Evolutionary conservation across 2,113 vertebrate genomes (phyloP), one percentile per base, ranked within the genome.

Genomic region (Ceuthmochares aereus): DNA sequence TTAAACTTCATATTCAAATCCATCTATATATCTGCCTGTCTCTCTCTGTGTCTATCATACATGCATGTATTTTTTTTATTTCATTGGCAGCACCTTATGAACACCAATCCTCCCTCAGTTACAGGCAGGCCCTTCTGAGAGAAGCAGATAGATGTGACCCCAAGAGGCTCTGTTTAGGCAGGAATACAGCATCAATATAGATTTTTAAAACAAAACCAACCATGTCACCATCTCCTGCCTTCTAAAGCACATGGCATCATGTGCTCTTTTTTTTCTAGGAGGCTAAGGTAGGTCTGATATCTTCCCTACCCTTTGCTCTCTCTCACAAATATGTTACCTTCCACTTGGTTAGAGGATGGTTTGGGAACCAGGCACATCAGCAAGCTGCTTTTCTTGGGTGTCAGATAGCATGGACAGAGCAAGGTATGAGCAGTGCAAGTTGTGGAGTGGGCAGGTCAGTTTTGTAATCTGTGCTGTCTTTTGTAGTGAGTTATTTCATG

Each of bases 401-500:
- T 45, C 74, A 76, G 75, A 49, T 37, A 94, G 32, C 42, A 34
- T 14, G 32, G 62, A 62, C 62, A 84, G 67, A n/a, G 40, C 42
- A 54, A 30, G 40, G 54, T 32, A 20, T n/a, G 67, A 58, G 75
- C 64, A 70, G 84, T 60, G 56, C 3, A 68, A 76, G 59, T 84
- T 67, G 58, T 69, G 74, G 55, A 85, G 73, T 9, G 58, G 76
- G 76, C 73, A 68, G 6, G 14, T 72, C 91, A 84, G 34, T 58
- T 84, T 23, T 32, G 76, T 74, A 59, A 87, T 42, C 87, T 4
- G 4, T 47, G 84, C 84, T 90, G 90, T 92, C 84, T 86, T 62
- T 86, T 90, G 81, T 20, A 80, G 49, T 51, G 75, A 92, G 83
- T 81, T 51, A 75, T 96, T 95, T 92, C 60, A 40, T 96, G 52